phyloP scores from a whole-genome alignment of 2,797 vertebrate species.

The Trematomus bernacchii region DNA sequence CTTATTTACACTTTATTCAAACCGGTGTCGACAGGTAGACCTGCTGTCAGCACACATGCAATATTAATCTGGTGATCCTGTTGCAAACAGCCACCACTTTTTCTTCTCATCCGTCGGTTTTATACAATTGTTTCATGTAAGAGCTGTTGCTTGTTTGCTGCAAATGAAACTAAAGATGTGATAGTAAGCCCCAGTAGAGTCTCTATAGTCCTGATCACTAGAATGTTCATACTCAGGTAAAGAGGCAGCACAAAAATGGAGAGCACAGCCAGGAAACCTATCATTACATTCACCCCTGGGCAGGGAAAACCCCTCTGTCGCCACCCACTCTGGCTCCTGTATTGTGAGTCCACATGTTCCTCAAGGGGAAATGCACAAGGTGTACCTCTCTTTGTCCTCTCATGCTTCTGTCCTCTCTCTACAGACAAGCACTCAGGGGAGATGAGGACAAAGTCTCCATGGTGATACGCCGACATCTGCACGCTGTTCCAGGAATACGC shows the following conservation, averaged over 20 bases:
- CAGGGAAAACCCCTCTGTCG: conserved; percentile 63
- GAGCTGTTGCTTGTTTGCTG: conserved; percentile 11
- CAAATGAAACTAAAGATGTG: conserved; percentile 36
- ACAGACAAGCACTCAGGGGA: conserved; percentile 52
- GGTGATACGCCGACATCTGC: conserved; percentile 48
- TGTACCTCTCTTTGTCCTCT: conserved; percentile 49
- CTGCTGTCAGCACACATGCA: conserved; percentile 42
- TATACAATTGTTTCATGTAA: conserved; percentile 29
- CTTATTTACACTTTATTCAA: conserved; percentile 55
- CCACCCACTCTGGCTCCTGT: conserved; percentile 36
- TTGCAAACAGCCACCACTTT: conserved; percentile 6
- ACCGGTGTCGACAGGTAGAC: conserved; percentile 50
- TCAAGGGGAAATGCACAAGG: conserved; percentile 39
- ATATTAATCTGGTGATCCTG: conserved; percentile 46
- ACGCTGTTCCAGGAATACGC: conserved; percentile 48
- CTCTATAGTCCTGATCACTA: conserved; percentile 80
- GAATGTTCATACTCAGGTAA: conserved; percentile 78
- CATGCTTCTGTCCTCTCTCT: conserved; percentile 37
- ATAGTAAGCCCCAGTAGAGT: conserved; percentile 61
- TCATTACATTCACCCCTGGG: conserved; percentile 71
- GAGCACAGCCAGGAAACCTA: conserved; percentile 66
- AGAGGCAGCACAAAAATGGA: conserved; percentile 78
- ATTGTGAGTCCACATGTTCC: conserved; percentile 27
- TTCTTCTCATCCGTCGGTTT: conserved; percentile 6
- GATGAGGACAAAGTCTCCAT: conserved; percentile 59